Evolutionary conservation across 2,888 invertebrate genomes (phyloP), one percentile per base, ranked within the genome.

Genomic region (Alloscopus bannaensis): DNA sequence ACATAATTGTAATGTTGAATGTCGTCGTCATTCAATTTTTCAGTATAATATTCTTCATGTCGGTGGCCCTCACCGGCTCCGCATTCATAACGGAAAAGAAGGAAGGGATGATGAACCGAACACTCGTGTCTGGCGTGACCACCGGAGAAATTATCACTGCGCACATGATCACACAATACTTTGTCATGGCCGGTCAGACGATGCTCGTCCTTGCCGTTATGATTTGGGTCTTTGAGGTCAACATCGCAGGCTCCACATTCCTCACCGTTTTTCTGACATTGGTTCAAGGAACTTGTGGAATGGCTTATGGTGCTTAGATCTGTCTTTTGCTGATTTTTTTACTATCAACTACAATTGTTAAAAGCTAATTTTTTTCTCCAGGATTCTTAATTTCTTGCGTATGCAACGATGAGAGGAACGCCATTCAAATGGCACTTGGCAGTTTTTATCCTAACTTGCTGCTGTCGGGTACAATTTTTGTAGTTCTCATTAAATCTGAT

Each of bases 11-110:
- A 50, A 62, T 47, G 26, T 50, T 47, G 3, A 36, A 36, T 36
- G 36, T 8, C 13, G 36, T 6, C 6, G 6, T 71, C 65, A 77
- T 81, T 68, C 64, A 84, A 79, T 64, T 82, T 88, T 89, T 64
- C 90, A 97, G 97, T 50, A 97, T 97, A 89, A 97, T 97, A 1
- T 98, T 97, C 91, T 97, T 98, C 92, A 91, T 97, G 90, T 97
- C 98, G 65, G 96, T 97, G 8, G 97, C 97, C 0, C 89, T 98
- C 82, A 98, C 98, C 1, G 96, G 97, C 0, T 94, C 97, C 0
- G 95, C 95, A 1, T 90, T 97, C 84, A 96, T 96, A 86, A 95
- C 95, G 87, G 96, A 96, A 88, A 91, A 95, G 86, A 96, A 94
- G 91, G 96, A 96, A 88, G 96, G 98, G 1, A 90, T 97, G 36